phyloP scores from a whole-genome alignment of 2,797 vertebrate species.

The Hirundo rustica region DNA sequence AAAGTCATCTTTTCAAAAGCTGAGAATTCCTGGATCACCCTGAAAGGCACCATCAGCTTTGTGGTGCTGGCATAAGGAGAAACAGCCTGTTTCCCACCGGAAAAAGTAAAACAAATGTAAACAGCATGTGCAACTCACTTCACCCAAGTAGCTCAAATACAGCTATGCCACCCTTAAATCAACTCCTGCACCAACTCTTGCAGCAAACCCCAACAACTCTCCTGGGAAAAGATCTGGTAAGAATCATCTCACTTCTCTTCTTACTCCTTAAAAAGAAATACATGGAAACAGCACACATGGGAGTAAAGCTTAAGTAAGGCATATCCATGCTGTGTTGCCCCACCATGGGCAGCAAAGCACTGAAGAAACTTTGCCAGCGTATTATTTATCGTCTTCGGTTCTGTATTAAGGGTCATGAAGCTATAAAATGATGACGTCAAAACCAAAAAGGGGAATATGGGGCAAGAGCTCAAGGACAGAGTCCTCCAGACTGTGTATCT shows the following conservation, averaged over 20 bases:
- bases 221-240: not conserved
- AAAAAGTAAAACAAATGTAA: not conserved
- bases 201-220: not conserved
- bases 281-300: fast-evolving
- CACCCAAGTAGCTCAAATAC: not conserved
- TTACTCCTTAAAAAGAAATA: not conserved
- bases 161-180: not conserved
- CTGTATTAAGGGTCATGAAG: not conserved
- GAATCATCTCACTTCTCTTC: not conserved
- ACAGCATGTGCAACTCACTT: not conserved
- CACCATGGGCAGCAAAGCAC: not conserved
- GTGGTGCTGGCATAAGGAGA: not conserved
- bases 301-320: fast-evolving
- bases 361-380: fast-evolving
- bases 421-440: not conserved
- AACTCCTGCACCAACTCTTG: not conserved
- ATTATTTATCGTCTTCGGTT: not conserved
- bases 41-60: not conserved
- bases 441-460: not conserved
- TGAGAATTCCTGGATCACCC: not conserved
- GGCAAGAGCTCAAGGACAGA: not conserved
- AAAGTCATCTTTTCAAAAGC: not conserved
- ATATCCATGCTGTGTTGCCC: fast-evolving
- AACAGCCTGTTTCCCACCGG: not conserved
- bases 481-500: not conserved